Base-by-base conservation (phyloP, 2,113 vertebrate genomes). In the Marmota flaviventris region DNA sequence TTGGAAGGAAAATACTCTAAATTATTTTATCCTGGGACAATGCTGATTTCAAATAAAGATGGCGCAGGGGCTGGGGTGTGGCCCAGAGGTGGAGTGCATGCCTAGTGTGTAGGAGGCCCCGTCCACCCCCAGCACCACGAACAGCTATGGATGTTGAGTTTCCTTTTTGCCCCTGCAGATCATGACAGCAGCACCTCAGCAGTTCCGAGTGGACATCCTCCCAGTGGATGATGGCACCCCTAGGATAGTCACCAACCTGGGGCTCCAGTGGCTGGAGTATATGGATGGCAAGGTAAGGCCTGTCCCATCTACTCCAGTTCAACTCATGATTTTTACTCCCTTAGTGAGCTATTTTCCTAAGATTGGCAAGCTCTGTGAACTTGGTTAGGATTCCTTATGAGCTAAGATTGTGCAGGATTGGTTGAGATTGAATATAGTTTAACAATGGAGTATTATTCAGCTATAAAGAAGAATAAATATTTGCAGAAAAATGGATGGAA, bases 201-300 rank as follows among this genome's bases (percentile, higher is more conserved):
- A 98, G 95, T 99, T 99, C 97, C 99, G 97, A 94, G 98, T 99
- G 29, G 99, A 99, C 12, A 98, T 99, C 85, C 98, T 99, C 24
- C 99, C 99, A 0, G 99, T 99, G 32, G 99, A 99, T 25, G 99
- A 99, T 0, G 99, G 99, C 5, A 99, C 99, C 0, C 99, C 99
- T 0, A 99, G 99, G 24, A 99, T 99, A 6, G 97, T 99, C 97
- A 99, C 99, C 97, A 99, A 99, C 98, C 98, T 99, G 94, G 99
- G 99, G 5, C 98, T 99, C 72, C 99, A 99, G 97, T 99, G 99
- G 99, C 98, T 99, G 97, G 99, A 99, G 95, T 99, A 99, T 92
- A 96, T 98, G 94, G 99, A 99, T 85, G 99, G 99, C 98, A 99
- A 99, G 99, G 99, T 99, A 97, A 98, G 79, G n/a, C 81, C 75